Conservation (phyloP, 2,797 vertebrate species). For the Chiroxiphia lanceolata region DNA sequence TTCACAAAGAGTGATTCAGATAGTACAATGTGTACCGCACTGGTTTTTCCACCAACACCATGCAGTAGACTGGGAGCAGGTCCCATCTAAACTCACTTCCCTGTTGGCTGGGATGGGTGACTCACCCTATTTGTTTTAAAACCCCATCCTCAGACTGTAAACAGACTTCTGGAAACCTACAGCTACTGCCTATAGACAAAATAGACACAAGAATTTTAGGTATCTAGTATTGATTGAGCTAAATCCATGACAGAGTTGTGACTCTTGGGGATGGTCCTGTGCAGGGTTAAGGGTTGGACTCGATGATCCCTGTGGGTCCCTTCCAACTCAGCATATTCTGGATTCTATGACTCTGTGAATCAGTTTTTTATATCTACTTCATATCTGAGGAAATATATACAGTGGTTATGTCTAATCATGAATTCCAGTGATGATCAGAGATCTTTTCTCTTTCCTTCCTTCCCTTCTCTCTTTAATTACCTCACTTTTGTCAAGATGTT, state of each 20-base stretch:
- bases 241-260: background rate
- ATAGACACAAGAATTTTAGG: background rate
- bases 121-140: background rate
- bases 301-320: background rate
- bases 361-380: background rate
- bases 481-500: background rate
- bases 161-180: background rate
- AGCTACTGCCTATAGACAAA: background rate
- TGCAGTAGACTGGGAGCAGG: background rate
- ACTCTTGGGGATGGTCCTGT: background rate
- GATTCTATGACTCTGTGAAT: background rate
- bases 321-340: background rate
- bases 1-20: background rate
- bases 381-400: background rate
- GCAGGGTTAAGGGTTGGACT: background rate
- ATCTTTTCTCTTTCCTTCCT: background rate
- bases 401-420: background rate
- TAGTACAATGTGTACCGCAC: background rate
- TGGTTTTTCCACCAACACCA: background rate
- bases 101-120: background rate
- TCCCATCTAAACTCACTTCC: background rate
- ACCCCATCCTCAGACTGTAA: background rate
- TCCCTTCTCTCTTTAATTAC: conserved; percentile 17
- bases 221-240: background rate
- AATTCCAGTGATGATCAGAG: background rate